Evolutionary conservation across 2,113 vertebrate genomes (phyloP).

Genomic region (Bagarius yarrelli): DNA sequence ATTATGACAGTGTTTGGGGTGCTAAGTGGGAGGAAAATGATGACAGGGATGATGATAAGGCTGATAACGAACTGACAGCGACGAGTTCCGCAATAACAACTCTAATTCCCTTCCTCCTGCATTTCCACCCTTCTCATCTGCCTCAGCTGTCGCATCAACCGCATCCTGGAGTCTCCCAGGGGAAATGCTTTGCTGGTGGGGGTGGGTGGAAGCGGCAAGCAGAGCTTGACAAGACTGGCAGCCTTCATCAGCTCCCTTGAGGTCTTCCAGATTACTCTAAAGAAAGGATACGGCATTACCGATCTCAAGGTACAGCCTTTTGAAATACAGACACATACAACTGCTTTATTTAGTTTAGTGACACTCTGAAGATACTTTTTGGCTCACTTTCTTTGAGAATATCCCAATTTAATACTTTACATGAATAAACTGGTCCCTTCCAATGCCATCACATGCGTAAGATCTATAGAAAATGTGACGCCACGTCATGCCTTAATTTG

Average conservation of each 20-base stretch:
- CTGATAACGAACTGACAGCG: conserved; percentile 24
- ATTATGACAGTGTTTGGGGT: conserved; percentile 11
- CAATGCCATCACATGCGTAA: no score
- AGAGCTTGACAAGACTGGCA: conserved; percentile 92
- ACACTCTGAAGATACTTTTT: neutral
- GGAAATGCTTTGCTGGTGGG: conserved; percentile 90
- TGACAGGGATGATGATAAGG: conserved; percentile 18
- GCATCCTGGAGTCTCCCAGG: conserved; percentile 85
- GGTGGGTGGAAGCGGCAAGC: conserved; percentile 91
- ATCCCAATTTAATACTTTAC: neutral
- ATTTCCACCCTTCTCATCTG: conserved; percentile 41
- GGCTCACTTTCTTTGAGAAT: conserved; percentile 11
- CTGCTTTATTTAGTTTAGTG: neutral
- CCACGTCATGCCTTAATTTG: no score
- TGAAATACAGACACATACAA: neutral
- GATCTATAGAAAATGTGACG: no score
- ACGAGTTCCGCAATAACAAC: conserved; percentile 17
- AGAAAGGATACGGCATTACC: conserved; percentile 81
- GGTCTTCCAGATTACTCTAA: conserved; percentile 92
- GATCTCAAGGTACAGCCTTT: conserved; percentile 85
- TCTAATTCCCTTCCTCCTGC: conserved; percentile 36
- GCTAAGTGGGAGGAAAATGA: conserved; percentile 11
- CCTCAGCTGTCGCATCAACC: conserved; percentile 87
- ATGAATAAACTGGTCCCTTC: conserved; percentile 3
- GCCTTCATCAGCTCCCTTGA: conserved; percentile 91